phyloP scores from a whole-genome alignment of 2,888 invertebrate species.

The Aphodius sticticus region DNA sequence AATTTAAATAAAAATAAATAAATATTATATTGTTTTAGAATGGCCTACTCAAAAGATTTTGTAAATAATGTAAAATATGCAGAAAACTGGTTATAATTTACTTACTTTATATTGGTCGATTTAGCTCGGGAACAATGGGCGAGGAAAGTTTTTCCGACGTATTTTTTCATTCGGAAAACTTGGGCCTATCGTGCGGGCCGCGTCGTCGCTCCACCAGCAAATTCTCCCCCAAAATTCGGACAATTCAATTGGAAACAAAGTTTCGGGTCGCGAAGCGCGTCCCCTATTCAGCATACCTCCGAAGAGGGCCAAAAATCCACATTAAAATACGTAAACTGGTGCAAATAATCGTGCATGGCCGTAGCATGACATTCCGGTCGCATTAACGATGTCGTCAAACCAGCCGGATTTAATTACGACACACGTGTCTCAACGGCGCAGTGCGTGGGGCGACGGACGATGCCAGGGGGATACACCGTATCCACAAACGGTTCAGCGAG shows the following conservation, averaged over 20 bases:
- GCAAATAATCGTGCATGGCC: not conserved
- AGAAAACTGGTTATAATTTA: no score
- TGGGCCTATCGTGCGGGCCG: not conserved
- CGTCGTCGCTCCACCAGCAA: not conserved
- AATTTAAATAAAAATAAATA: no score
- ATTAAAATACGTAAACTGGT: not conserved
- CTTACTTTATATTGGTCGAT: no score
- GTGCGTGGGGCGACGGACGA: not conserved
- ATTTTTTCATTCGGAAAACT: conserved; percentile 4
- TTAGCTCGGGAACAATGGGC: not conserved
- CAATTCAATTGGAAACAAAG: conserved; percentile 4
- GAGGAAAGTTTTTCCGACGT: not conserved
- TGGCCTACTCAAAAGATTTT: no score
- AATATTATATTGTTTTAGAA: no score
- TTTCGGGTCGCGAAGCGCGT: not conserved
- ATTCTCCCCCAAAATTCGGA: not conserved
- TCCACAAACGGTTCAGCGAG: not conserved
- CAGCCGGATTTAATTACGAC: not conserved
- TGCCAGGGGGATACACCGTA: not conserved
- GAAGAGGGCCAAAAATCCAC: not conserved
- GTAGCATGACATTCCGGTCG: not conserved
- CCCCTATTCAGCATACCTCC: not conserved
- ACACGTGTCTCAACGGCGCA: not conserved
- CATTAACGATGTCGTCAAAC: not conserved
- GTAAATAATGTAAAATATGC: no score